Evolutionary conservation across 2,888 invertebrate species (phyloP), one percentile per base, ranked within the genome.

Genomic region (Drosophila villosipedis): DNA sequence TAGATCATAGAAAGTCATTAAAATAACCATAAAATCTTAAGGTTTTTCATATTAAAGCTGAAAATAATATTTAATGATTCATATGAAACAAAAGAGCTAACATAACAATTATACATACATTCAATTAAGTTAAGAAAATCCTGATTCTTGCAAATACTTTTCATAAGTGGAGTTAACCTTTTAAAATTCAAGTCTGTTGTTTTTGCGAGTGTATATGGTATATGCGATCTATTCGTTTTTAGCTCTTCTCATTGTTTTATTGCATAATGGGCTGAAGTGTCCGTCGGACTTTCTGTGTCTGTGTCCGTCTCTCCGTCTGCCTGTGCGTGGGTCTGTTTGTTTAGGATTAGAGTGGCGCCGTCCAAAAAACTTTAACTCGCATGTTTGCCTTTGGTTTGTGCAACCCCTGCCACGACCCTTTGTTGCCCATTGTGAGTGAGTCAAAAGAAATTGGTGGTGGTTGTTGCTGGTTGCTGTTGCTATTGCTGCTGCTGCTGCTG

Each of bases 221-320:
- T 14, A 31, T 52, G 30, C 30, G 16, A 16, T 43, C 31, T 50
- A n/a, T 33, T 22, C 47, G 47, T 2, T 22, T 49, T 37, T 14
- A 37, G 31, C 43, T 58, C 52, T 55, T 41, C 69, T 62, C 78
- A 84, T 87, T 89, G 85, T 85, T 84, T 84, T 82, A 85, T 90
- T 90, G 87, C 89, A 89, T 87, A 88, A 88, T 89, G 79, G 80
- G 87, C 74, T 82, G 64, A 80, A 83, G 83, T 83, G 69, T 78
- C 78, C 75, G 66, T 66, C 71, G 58, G 55, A 19, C 16, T 82
- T 64, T 78, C 80, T 79, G 66, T 67, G 68, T 55, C 43, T n/a
- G 30, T 61, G 55, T 62, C 73, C 76, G 16, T 2, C 37, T 37
- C 74, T 76, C 22, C 14, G 22, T 64, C 70, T 55, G 53, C n/a